Evolutionary conservation across 2,888 invertebrate genomes (phyloP), one percentile per base, ranked within the genome.

Genomic region (Acholoe squamosa): DNA sequence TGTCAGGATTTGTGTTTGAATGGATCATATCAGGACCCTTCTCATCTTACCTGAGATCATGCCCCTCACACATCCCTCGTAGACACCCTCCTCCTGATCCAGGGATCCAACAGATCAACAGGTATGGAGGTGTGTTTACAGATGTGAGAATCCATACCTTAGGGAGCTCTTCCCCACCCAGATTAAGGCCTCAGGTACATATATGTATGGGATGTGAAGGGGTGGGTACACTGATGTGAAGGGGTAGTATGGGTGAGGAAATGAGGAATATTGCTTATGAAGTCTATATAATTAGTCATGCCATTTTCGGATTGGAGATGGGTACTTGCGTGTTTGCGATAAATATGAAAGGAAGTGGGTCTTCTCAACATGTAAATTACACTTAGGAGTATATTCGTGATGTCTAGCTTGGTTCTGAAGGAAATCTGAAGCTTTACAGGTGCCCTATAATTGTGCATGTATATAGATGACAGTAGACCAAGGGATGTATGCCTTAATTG

Each of bases 81-180:
- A 43, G 43, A 43, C 61, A 61, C 61, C 61, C 61, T 61, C 61
- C 61, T 61, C 71, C 31, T 71, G 28, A 71, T 71, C 71, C 71
- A 14, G 71, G 71, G 71, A 71, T 71, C 25, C 19, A 71, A 25
- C n/a, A 28, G 71, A 25, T 71, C 71, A 71, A 71, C 71, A 71
- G 28, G 71, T 61, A 61, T 25, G 71, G 71, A 28, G 71, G 71
- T 61, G 28, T 71, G 25, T 71, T 71, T 61, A 61, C 71, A 71
- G 71, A 28, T 71, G 71, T 71, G 71, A 61, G 22, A 61, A 61
- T 3, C 19, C 61, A n/a, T n/a, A 61, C 14, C 61, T 61, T 19
- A n/a, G 61, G 61, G 61, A 19, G n/a, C 22, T 43, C 43, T 43
- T 10, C 43, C 43, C 10, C 43, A 43, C 43, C 43, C 5, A 43